A percentile compares a stretch with the other conserved stretches of the same genome.
Conservation (phyloP, 2,888 invertebrate genomes). For the Saturnia pavonia region DNA sequence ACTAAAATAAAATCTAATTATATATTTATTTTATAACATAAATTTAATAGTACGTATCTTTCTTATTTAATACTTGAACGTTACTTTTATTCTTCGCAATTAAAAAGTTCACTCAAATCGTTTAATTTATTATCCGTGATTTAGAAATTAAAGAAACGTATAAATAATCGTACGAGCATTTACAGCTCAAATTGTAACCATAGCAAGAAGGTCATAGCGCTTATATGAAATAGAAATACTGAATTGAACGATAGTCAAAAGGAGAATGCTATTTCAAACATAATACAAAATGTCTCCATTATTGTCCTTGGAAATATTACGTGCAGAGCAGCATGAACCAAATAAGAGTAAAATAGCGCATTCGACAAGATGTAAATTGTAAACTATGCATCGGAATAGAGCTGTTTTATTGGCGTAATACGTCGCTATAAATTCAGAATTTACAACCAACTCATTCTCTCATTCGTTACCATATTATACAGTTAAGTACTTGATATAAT, state of each 20-base stretch:
- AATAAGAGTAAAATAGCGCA: conserved; percentile 62
- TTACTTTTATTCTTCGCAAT: not conserved
- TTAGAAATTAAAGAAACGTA: too few species aligned
- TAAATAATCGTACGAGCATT: not conserved
- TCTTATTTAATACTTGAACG: not conserved
- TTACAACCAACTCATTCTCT: conserved; percentile 46
- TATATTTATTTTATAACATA: too few species aligned
- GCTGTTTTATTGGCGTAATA: conserved; percentile 78
- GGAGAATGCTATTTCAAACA: not conserved
- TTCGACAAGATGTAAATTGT: conserved; percentile 36
- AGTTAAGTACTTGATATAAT: conserved; percentile 64
- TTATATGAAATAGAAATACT: not conserved
- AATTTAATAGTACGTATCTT: not conserved
- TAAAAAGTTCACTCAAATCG: not conserved
- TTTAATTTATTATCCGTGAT: too few species aligned
- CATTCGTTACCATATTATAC: conserved; percentile 56
- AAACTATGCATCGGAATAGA: conserved; percentile 49
- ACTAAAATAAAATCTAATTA: too few species aligned
- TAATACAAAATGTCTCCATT: conserved; percentile 12
- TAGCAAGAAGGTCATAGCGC: not conserved
- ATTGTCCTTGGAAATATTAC: conserved; percentile 62
- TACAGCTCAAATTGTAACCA: not conserved
- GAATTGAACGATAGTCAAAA: conserved; percentile 1
- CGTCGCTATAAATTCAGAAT: conserved; percentile 63
- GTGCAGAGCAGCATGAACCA: conserved; percentile 77